phyloP scores from a whole-genome alignment of 1,140 invertebrate genomes.

The Nasonia giraulti region DNA sequence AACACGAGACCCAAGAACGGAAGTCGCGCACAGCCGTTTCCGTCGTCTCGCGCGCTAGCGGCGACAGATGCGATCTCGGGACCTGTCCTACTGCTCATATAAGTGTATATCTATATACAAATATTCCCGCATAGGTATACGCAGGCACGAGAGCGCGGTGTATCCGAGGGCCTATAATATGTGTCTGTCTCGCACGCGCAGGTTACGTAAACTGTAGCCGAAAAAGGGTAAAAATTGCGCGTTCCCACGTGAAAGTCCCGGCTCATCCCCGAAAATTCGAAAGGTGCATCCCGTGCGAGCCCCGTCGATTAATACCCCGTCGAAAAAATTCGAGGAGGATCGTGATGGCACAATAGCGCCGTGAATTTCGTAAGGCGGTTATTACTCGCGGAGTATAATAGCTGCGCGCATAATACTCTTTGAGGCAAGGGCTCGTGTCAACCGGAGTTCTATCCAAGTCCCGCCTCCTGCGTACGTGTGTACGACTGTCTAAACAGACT shows the following conservation, averaged over 20 bases:
- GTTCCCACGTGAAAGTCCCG: neutral
- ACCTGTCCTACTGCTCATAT: neutral
- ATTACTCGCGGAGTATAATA: constrained; percentile 35
- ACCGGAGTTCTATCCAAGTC: neutral
- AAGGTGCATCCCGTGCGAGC: neutral
- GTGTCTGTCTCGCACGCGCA: neutral
- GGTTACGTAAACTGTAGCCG: neutral
- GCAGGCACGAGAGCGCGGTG: no score
- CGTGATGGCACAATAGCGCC: constrained; percentile 41
- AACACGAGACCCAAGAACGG: constrained; percentile 51
- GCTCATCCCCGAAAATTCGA: neutral
- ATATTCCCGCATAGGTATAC: neutral
- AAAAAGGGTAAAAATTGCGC: neutral
- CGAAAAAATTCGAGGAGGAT: constrained; percentile 8
- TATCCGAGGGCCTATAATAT: neutral
- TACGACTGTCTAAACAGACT: neutral
- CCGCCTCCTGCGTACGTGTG: neutral
- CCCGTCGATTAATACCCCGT: neutral
- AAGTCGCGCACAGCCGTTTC: constrained; percentile 55
- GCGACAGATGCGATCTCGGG: constrained; percentile 53
- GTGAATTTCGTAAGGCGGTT: constrained; percentile 34
- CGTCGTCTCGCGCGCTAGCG: constrained; percentile 33
- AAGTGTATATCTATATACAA: no score
- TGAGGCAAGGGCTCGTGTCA: neutral
- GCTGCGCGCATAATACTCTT: neutral